Conservation (phyloP, 37 sponge, comb jelly and placozoan species). For the Tethya wilhelma region DNA sequence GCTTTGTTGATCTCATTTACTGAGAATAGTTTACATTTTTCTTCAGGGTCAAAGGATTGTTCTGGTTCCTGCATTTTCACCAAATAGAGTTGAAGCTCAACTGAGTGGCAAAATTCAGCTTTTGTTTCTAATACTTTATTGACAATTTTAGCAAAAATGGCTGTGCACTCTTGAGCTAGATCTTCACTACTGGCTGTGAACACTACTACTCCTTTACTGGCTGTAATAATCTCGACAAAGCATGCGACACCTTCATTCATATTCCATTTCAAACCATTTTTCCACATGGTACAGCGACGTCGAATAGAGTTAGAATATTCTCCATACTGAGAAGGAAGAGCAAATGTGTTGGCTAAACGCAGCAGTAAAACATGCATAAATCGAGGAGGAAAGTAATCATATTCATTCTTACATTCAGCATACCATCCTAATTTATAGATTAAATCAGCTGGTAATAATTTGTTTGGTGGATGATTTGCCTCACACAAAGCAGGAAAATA, state of each 20-base stretch:
- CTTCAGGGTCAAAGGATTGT: background rate
- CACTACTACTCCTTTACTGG: slow-evolving; percentile 26
- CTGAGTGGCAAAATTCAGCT: slow-evolving; percentile 9
- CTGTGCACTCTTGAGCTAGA: slow-evolving; percentile 11
- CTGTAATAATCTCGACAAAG: slow-evolving; percentile 33
- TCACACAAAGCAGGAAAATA: slow-evolving; percentile 50
- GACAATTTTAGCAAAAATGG: slow-evolving; percentile 15
- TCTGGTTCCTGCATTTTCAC: slow-evolving; percentile 14
- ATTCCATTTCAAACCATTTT: slow-evolving; percentile 51
- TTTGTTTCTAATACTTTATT: slow-evolving; percentile 15
- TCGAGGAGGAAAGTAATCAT: slow-evolving; percentile 36
- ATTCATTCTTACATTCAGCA: slow-evolving; percentile 4
- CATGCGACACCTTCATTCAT: slow-evolving; percentile 37
- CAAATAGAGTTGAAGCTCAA: slow-evolving; percentile 3
- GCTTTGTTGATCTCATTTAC: too few species aligned
- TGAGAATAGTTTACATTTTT: too few species aligned
- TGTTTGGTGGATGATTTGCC: background rate
- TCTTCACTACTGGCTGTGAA: slow-evolving; percentile 17
- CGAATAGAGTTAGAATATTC: background rate
- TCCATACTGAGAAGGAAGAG: background rate
- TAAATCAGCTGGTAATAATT: background rate
- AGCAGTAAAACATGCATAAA: slow-evolving; percentile 42
- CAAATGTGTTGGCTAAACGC: slow-evolving; percentile 18
- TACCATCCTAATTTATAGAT: slow-evolving; percentile 35
- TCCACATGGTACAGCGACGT: slow-evolving; percentile 46